A percentile compares a stretch with the other conserved stretches of the same genome.
phyloP scores from a whole-genome alignment of 2,888 invertebrate genomes.

The Gibbula magus region DNA sequence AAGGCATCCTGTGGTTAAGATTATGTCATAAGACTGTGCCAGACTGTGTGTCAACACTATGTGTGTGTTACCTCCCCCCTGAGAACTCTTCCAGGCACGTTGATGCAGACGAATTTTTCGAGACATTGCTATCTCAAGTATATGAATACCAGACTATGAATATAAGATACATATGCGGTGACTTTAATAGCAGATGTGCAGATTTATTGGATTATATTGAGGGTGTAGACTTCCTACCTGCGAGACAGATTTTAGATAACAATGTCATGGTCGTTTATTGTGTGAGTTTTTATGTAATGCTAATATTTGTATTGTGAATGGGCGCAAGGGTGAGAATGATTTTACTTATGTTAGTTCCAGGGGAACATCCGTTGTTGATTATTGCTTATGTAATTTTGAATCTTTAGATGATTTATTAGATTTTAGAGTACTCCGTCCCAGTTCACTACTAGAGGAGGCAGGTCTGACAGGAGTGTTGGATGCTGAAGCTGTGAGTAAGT shows the following conservation, averaged over 20 bases:
- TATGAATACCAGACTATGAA: background rate
- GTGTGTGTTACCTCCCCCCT: background rate
- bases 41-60: background rate
- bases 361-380: too few relatives aligned
- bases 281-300: background rate
- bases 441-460: background rate
- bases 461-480: background rate
- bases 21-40: background rate
- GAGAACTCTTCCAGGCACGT: background rate
- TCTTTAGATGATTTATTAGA: background rate
- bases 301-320: background rate
- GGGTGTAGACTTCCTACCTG: background rate
- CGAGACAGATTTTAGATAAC: background rate
- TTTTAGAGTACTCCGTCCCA: background rate
- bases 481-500: background rate
- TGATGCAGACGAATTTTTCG: background rate
- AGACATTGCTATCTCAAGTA: background rate
- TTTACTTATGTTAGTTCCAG: background rate
- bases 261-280: background rate
- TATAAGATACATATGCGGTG: background rate
- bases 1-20: constrained; percentile 22
- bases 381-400: background rate
- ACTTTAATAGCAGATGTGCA: background rate
- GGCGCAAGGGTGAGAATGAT: background rate
- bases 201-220: background rate